Percentiles rank a stretch among this genome's conserved stretches.
These are phyloP conservation scores for Eospalax fontanierii DNA, from an alignment of 2,797 vertebrate genomes.

Conservation along the genomic window DNA sequence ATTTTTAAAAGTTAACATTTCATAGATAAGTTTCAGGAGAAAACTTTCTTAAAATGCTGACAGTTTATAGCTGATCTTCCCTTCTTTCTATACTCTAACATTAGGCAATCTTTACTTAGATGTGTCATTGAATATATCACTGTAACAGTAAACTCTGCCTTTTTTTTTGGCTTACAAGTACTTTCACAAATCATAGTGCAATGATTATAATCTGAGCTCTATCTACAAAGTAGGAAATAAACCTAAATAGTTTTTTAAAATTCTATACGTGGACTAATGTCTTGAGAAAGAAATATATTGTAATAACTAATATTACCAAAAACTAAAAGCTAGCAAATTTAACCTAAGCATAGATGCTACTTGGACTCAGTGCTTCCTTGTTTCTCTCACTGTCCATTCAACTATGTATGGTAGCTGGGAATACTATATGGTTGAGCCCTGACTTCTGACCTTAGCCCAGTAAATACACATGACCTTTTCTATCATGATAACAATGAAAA, in stretches of 20 bases:
- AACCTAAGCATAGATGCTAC: not conserved
- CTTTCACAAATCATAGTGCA: slow-evolving; percentile 73
- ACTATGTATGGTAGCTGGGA: no score
- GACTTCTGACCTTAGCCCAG: not conserved
- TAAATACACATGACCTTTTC: not conserved
- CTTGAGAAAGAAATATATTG: not conserved
- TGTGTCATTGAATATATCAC: slow-evolving; percentile 59
- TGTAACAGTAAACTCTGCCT: slow-evolving; percentile 42
- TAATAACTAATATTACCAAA: not conserved
- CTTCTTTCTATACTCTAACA: slow-evolving; percentile 4
- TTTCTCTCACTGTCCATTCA: not conserved
- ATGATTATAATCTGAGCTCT: slow-evolving; percentile 40
- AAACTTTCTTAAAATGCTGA: slow-evolving; percentile 38
- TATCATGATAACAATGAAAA: not conserved
- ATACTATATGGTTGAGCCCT: slow-evolving; percentile 9
- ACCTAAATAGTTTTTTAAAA: slow-evolving; percentile 56
- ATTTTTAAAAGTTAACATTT: slow-evolving; percentile 24
- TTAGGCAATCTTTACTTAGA: slow-evolving; percentile 59
- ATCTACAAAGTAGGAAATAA: slow-evolving; percentile 31
- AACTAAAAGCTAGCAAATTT: not conserved
- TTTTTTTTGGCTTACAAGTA: slow-evolving; percentile 32
- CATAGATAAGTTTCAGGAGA: slow-evolving; percentile 28
- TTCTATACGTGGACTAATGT: not conserved
- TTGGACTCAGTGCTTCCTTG: not conserved
- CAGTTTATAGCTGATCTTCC: slow-evolving; percentile 20